phyloP scores from a whole-genome alignment of 2,888 invertebrate species.

The Incurvaria masculella region DNA sequence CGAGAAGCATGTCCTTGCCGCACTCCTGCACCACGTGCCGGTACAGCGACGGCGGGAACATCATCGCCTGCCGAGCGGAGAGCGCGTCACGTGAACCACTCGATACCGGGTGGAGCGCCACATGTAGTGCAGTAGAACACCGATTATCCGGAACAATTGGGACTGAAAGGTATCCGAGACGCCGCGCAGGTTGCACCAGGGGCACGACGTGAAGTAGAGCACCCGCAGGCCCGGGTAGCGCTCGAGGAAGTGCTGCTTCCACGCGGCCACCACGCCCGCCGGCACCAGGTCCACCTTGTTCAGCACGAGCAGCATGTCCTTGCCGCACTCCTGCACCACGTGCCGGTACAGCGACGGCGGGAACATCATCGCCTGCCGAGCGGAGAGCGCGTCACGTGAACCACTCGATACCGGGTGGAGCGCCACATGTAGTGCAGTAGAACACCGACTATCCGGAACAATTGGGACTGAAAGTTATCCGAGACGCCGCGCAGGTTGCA shows the following conservation, averaged over 20 bases:
- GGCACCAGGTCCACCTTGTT: slow-evolving; percentile 93
- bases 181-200: slow-evolving; percentile 66
- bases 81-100: no score
- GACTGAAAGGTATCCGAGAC: no score
- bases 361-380: slow-evolving; percentile 71
- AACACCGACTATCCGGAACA: no score
- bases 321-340: slow-evolving; percentile 69
- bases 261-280: slow-evolving; percentile 76
- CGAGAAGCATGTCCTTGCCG: slow-evolving; percentile 81
- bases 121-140: no score
- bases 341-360: slow-evolving; percentile 85
- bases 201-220: slow-evolving; percentile 81
- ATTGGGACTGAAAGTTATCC: no score
- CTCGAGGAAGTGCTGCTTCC: slow-evolving; percentile 75
- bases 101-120: no score
- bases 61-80: slow-evolving; percentile 60
- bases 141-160: no score
- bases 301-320: slow-evolving; percentile 81
- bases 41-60: slow-evolving; percentile 91
- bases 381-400: no score
- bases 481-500: slow-evolving; percentile 67
- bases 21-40: slow-evolving; percentile 69
- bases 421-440: no score
- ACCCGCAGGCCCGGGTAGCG: slow-evolving; percentile 72
- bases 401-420: no score